Evolutionary conservation across 2,888 invertebrate genomes (phyloP).

Genomic region (Temnothorax rugatulus): DNA sequence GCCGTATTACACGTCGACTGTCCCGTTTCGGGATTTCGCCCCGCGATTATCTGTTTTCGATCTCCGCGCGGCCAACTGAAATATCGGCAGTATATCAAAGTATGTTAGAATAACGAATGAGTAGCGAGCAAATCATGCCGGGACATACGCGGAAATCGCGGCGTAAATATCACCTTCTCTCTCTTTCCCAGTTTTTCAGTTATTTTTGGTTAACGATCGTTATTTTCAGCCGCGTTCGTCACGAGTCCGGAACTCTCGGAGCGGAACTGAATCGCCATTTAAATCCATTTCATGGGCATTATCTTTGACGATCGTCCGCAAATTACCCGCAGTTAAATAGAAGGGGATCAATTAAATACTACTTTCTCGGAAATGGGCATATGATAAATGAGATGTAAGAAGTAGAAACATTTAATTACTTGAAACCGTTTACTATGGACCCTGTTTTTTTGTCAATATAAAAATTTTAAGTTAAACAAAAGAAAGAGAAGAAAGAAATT

Average conservation of each 20-base stretch:
- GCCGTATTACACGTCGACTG: background rate
- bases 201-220: conserved; percentile 61
- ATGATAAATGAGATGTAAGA: background rate
- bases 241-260: conserved; percentile 56
- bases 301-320: background rate
- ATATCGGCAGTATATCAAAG: conserved; percentile 59
- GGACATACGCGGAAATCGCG: conserved; percentile 65
- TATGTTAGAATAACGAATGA: conserved; percentile 61
- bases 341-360: background rate
- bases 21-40: background rate
- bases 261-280: conserved; percentile 56
- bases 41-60: background rate
- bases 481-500: background rate
- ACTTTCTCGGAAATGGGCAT: background rate
- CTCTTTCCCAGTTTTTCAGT: background rate
- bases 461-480: background rate
- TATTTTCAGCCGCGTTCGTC: conserved; percentile 66
- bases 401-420: background rate
- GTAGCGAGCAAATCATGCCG: conserved; percentile 17
- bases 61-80: conserved; percentile 32
- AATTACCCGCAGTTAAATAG: background rate
- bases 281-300: conserved; percentile 18
- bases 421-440: background rate
- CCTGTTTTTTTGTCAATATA: background rate
- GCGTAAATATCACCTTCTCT: background rate